phyloP scores from a whole-genome alignment of 2,888 invertebrate species.

The Euproctis similis region DNA sequence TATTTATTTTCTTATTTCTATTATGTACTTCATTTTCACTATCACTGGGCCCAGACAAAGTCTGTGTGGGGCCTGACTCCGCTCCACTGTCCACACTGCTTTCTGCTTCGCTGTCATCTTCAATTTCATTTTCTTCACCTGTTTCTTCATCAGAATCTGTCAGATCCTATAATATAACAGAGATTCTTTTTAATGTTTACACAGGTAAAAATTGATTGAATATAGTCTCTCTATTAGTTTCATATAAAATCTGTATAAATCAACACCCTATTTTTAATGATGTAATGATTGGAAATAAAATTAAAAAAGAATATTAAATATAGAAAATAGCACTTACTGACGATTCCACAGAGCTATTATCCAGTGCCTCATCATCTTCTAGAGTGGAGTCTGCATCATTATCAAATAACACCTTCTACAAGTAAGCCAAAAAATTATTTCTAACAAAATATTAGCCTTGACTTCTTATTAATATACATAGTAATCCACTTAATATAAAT shows the following conservation, averaged over 20 bases:
- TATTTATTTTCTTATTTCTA: constrained; percentile 12
- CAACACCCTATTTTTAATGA: too few species aligned
- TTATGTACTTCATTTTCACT: constrained; percentile 27
- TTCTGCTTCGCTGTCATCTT: constrained; percentile 30
- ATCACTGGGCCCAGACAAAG: constrained; percentile 29
- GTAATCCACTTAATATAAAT: too few species aligned
- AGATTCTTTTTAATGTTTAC: too few species aligned
- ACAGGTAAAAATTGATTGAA: too few species aligned
- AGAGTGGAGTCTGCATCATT: constrained; percentile 72
- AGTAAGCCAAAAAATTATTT: too few species aligned
- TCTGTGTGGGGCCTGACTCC: constrained; percentile 43
- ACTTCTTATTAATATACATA: too few species aligned
- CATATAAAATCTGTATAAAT: too few species aligned
- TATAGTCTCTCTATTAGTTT: too few species aligned
- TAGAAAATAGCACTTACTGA: constrained; percentile 40
- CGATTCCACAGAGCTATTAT: constrained; percentile 35
- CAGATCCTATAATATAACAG: constrained; percentile 37
- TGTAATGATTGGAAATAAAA: too few species aligned
- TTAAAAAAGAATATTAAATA: too few species aligned
- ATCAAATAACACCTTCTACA: constrained; percentile 69
- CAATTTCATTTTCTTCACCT: constrained; percentile 27
- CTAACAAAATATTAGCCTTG: too few species aligned
- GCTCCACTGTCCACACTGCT: constrained; percentile 60
- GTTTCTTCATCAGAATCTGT: constrained; percentile 37
- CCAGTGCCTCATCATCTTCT: constrained; percentile 38